Percentiles rank a stretch among this genome's conserved stretches.
Evolutionary conservation across 2,888 invertebrate species (phyloP).

Genomic region (Dicyrtoma fusca): DNA sequence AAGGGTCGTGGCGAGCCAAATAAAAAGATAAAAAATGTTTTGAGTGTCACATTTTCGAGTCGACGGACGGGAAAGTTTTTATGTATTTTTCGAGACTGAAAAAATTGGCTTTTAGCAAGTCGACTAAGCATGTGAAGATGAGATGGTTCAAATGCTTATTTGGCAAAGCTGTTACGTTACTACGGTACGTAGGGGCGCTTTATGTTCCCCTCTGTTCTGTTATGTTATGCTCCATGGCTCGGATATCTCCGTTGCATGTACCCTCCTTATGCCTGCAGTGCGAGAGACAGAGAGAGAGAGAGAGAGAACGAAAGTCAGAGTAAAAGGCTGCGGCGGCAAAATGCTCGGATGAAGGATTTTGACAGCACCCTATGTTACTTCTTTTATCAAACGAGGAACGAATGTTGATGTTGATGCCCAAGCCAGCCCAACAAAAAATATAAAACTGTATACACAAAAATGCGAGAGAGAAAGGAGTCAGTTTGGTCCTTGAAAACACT

Average conservation of each 20-base stretch:
- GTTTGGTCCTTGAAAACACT: neutral
- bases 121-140: conserved; percentile 37
- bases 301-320: neutral
- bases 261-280: no score
- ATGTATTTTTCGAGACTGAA: conserved; percentile 29
- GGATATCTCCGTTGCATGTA: no score
- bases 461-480: neutral
- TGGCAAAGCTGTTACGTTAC: conserved; percentile 11
- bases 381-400: conserved; percentile 43
- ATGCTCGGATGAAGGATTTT: conserved; percentile 44
- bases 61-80: conserved; percentile 18
- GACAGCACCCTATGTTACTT: conserved; percentile 43
- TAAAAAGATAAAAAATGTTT: conserved; percentile 43
- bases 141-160: conserved; percentile 7
- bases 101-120: conserved; percentile 47
- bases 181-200: no score
- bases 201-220: no score
- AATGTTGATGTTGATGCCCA: conserved; percentile 33
- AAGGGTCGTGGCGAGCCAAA: conserved; percentile 32
- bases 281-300: neutral
- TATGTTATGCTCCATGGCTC: no score
- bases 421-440: no score
- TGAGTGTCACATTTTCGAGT: conserved; percentile 36
- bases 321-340: conserved; percentile 29
- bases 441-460: neutral